These are phyloP conservation scores for Drosophila pruinosa DNA, from an alignment of 1,140 invertebrate species.

Conservation along the genomic window DNA sequence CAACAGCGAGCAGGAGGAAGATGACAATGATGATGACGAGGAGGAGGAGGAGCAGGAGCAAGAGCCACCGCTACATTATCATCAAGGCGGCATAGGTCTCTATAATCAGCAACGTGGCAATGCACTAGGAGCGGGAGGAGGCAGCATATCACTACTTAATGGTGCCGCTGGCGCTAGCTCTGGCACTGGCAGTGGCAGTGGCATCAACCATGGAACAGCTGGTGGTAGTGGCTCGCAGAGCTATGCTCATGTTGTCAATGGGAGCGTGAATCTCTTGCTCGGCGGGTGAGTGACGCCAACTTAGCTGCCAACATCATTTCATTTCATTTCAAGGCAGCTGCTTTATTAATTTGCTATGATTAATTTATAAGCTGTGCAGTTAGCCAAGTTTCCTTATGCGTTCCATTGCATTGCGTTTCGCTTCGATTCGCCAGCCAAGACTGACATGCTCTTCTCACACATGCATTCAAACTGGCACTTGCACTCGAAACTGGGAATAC, in stretches of 20 bases:
- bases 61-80: slow-evolving; percentile 42
- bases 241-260: slow-evolving; percentile 83
- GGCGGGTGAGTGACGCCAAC: slow-evolving; percentile 84
- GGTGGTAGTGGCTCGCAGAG: slow-evolving; percentile 57
- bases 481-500: neutral
- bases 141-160: slow-evolving; percentile 33
- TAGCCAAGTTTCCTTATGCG: neutral
- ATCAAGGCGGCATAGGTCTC: slow-evolving; percentile 76
- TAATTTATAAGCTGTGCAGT: slow-evolving; percentile 19
- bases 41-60: slow-evolving; percentile 29
- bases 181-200: neutral
- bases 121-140: slow-evolving; percentile 1
- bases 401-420: neutral
- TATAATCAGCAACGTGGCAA: slow-evolving; percentile 72
- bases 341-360: slow-evolving; percentile 32
- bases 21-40: too few species aligned
- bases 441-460: too few species aligned
- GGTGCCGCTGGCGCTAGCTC: slow-evolving; percentile 37
- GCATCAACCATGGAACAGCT: slow-evolving; percentile 24
- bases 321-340: slow-evolving; percentile 1
- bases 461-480: neutral
- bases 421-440: too few species aligned
- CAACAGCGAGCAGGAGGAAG: neutral
- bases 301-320: neutral
- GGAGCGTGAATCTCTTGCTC: slow-evolving; percentile 86